These are phyloP conservation scores for Craseonycteris thonglongyai DNA, from an alignment of 2,113 vertebrate species.

Conservation along the genomic window DNA sequence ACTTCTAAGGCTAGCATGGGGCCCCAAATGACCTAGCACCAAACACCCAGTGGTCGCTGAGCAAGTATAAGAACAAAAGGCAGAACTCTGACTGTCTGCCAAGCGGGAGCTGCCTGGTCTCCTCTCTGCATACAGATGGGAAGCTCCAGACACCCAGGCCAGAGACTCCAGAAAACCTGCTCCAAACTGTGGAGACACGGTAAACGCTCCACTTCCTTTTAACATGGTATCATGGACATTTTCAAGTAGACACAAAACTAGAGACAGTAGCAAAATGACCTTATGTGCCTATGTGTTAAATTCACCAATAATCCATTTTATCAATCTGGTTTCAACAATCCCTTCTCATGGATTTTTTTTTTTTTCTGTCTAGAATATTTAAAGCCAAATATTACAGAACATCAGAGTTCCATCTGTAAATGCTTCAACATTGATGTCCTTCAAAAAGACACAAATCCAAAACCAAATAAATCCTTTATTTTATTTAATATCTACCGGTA, in stretches of 20 bases:
- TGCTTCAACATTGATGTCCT: neutral
- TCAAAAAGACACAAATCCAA: neutral
- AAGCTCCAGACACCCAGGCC: neutral
- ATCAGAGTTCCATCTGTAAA: neutral
- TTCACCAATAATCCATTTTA: neutral
- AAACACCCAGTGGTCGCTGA: neutral
- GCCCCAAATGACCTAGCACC: neutral
- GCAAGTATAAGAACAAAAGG: neutral
- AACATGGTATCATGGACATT: neutral
- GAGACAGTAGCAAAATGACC: neutral
- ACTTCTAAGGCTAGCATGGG: neutral
- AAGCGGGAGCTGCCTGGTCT: neutral
- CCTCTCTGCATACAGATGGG: accelerated
- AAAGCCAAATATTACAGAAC: neutral
- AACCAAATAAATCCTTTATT: neutral
- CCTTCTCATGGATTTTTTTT: neutral
- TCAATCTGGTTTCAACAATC: neutral
- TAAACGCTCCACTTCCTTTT: neutral
- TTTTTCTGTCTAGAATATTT: neutral
- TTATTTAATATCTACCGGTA: neutral
- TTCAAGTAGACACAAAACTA: neutral
- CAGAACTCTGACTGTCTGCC: neutral
- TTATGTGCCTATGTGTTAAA: neutral
- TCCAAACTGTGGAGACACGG: neutral
- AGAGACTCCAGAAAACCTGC: neutral